phyloP scores from a whole-genome alignment of 2,113 vertebrate species.

The Osmerus mordax region DNA sequence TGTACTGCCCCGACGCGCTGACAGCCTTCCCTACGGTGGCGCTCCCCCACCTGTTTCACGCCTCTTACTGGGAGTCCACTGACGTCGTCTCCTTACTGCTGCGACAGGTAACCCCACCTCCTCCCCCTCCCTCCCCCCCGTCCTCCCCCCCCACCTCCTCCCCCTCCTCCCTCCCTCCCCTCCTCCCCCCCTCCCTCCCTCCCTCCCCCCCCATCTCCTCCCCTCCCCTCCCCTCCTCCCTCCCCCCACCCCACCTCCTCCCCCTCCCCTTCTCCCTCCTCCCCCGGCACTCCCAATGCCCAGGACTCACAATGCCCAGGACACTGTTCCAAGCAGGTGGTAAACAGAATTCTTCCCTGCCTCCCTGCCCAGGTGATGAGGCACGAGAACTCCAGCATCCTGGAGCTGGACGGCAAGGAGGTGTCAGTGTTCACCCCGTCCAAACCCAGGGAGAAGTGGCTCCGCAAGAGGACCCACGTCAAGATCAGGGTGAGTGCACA shows the following conservation, averaged over 20 bases:
- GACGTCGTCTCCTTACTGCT: constrained; percentile 94
- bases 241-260: too few species aligned
- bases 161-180: too few species aligned
- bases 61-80: constrained; percentile 97
- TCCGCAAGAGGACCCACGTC: constrained; percentile 93
- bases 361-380: constrained; percentile 82
- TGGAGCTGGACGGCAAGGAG: constrained; percentile 83
- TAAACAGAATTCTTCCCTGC: not conserved
- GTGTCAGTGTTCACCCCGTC: constrained; percentile 79
- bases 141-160: too few species aligned
- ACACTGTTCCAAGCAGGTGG: too few species aligned
- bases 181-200: too few species aligned
- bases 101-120: constrained; percentile 78
- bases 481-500: constrained; percentile 81
- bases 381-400: constrained; percentile 82
- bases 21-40: constrained; percentile 92
- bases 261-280: too few species aligned
- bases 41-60: constrained; percentile 95
- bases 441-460: constrained; percentile 92
- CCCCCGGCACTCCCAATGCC: too few species aligned
- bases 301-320: too few species aligned
- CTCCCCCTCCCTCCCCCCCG: too few species aligned
- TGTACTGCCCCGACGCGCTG: constrained; percentile 92
- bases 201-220: too few species aligned
- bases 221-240: too few species aligned